Evolutionary conservation across 2,888 invertebrate species (phyloP).

Genomic region (Drosophila monieri): DNA sequence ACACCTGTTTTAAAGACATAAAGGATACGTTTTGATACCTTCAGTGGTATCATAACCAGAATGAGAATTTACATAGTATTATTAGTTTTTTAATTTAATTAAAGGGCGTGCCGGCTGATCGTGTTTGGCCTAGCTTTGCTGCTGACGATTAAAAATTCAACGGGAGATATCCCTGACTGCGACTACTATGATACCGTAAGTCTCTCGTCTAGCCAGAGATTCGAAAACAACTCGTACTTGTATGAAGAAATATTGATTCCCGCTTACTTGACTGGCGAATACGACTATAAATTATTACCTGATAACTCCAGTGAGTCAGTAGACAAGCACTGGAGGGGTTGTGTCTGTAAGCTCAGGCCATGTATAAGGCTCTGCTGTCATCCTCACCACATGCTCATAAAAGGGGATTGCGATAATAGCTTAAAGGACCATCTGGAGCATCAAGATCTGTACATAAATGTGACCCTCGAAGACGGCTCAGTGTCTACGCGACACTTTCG

Average conservation of each 20-base stretch:
- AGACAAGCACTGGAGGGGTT: slow-evolving; percentile 59
- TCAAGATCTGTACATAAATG: slow-evolving; percentile 33
- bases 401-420: neutral
- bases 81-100: no score
- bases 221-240: slow-evolving; percentile 62
- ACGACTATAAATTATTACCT: slow-evolving; percentile 36
- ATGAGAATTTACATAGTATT: no score
- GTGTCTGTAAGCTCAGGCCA: slow-evolving; percentile 68
- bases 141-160: neutral
- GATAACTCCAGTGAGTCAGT: slow-evolving; percentile 12
- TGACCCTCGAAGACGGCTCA: slow-evolving; percentile 29
- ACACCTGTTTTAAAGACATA: no score
- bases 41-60: no score
- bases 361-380: slow-evolving; percentile 78
- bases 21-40: no score
- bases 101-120: neutral
- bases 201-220: slow-evolving; percentile 42
- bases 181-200: slow-evolving; percentile 67
- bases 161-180: slow-evolving; percentile 52
- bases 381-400: slow-evolving; percentile 1
- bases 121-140: neutral
- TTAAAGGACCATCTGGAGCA: neutral
- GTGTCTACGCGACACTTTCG: slow-evolving; percentile 13
- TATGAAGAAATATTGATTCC: slow-evolving; percentile 65
- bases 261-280: slow-evolving; percentile 43